Base-by-base conservation (phyloP, 1,140 invertebrate genomes). In the Drosophila nigromelanica region DNA sequence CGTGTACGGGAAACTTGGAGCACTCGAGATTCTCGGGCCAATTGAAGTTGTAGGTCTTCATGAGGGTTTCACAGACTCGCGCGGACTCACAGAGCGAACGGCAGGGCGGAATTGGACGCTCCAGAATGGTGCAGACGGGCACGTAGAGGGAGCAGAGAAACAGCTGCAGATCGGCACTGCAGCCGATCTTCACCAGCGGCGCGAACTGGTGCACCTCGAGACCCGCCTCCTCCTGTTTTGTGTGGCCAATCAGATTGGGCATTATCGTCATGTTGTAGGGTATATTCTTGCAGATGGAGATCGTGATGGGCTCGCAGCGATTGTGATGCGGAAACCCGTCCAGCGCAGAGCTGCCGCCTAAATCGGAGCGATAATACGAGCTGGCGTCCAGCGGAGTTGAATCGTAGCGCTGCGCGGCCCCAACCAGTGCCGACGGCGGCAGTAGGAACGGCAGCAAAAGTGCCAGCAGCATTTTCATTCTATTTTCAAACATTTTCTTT, bases 1-100 rank as follows among this genome's bases (percentile, higher is more conserved):
- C 93, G 21, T 94, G 93, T 21, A 95, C 94, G 0, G 99, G 99
- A 89, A 99, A 98, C 85, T 96, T 96, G 21, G 95, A 94, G 91
- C 99, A 99, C 71, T 98, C 96, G 21, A 99, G 93, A 90, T 95
- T 95, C 64, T 98, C 96, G 0, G 99, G 99, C 99, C 99, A 99
- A 24, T 94, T 93, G 83, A 97, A 98, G 8, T 97, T 97, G 93
- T 99, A 99, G 59, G 95, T 95, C 64, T 95, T 96, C 97, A 99
- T 99, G 5, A 99, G 92, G 4, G 93, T 93, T 90, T 99, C 98
- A 92, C 99, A 99, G 8, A 98, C 97, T 12, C 95, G 94, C 0
- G 97, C 98, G 15, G 97, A 97, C 76, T 97, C 94, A 92, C 98
- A 99, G 4, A 99, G 93, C 21, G 96, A 96, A 39, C 97, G 94